Percentiles rank a stretch among this genome's conserved stretches.
phyloP scores from a whole-genome alignment of 2,888 invertebrate genomes.

The Agrochola lota region DNA sequence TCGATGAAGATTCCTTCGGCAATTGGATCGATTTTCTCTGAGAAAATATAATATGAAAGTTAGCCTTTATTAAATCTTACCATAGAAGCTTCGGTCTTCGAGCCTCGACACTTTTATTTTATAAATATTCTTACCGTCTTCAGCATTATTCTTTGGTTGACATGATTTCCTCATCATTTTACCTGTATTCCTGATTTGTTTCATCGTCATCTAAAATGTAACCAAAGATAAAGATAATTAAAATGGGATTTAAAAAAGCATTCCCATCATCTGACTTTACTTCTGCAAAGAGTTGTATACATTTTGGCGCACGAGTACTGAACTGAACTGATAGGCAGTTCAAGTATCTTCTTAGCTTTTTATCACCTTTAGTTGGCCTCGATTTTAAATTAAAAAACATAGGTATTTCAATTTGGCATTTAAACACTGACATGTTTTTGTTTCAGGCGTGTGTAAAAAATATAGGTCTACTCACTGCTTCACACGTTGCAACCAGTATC shows the following conservation, averaged over 20 bases:
- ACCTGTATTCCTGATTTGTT: conserved; percentile 91
- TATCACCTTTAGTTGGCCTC: not conserved
- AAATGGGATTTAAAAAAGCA: not conserved
- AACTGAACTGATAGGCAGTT: too few relatives aligned
- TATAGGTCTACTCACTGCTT: conserved; percentile 78
- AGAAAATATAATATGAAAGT: conserved; percentile 40
- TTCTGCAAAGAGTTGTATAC: not conserved
- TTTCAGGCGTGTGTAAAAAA: not conserved
- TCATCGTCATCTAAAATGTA: conserved; percentile 88
- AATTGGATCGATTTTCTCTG: conserved; percentile 85
- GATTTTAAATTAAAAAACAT: not conserved
- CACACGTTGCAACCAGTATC: conserved; percentile 73
- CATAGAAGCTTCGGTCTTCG: not conserved
- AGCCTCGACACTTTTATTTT: too few relatives aligned
- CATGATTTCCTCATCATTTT: conserved; percentile 92
- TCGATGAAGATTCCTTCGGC: conserved; percentile 83
- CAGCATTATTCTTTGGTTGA: conserved; percentile 91
- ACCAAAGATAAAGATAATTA: not conserved
- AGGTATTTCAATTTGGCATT: not conserved
- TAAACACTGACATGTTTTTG: not conserved
- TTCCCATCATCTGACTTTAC: not conserved
- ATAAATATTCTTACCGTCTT: conserved; percentile 85
- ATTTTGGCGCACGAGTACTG: not conserved
- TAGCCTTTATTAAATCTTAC: not conserved
- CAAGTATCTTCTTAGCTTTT: not conserved